These are phyloP conservation scores for Polydrusus pterygomalis DNA, from an alignment of 2,888 invertebrate genomes.

Conservation along the genomic window DNA sequence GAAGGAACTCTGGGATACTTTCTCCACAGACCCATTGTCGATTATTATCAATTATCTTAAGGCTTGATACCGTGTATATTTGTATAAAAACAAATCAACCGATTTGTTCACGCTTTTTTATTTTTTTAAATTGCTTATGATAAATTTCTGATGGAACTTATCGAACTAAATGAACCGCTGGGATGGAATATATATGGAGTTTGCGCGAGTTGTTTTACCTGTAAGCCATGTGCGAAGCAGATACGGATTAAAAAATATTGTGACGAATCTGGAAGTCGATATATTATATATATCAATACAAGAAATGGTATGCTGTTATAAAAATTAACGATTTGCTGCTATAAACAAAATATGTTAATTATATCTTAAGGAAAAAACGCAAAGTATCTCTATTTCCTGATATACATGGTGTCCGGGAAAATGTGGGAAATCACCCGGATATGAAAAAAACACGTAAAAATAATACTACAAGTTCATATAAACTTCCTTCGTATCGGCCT, in stretches of 20 bases:
- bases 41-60: not conserved
- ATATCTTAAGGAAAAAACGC: too few relatives aligned
- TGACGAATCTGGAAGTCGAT: not conserved
- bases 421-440: too few relatives aligned
- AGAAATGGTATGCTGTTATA: too few relatives aligned
- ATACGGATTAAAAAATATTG: conserved; percentile 22
- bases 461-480: too few relatives aligned
- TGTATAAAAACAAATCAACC: not conserved
- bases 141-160: conserved; percentile 20
- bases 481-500: too few relatives aligned
- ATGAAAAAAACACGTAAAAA: too few relatives aligned
- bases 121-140: not conserved
- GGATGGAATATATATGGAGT: conserved; percentile 23
- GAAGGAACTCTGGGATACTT: conserved; percentile 64
- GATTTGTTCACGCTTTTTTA: not conserved
- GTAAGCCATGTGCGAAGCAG: conserved; percentile 41
- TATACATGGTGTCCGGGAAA: too few relatives aligned
- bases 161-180: conserved; percentile 32
- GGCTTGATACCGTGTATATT: not conserved
- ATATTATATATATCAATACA: too few relatives aligned
- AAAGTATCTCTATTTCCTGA: too few relatives aligned
- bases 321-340: too few relatives aligned
- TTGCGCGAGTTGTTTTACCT: conserved; percentile 50
- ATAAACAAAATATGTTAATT: too few relatives aligned
- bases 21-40: conserved; percentile 62